phyloP scores from a whole-genome alignment of 1,140 invertebrate species.

The Penaeus japonicus region DNA sequence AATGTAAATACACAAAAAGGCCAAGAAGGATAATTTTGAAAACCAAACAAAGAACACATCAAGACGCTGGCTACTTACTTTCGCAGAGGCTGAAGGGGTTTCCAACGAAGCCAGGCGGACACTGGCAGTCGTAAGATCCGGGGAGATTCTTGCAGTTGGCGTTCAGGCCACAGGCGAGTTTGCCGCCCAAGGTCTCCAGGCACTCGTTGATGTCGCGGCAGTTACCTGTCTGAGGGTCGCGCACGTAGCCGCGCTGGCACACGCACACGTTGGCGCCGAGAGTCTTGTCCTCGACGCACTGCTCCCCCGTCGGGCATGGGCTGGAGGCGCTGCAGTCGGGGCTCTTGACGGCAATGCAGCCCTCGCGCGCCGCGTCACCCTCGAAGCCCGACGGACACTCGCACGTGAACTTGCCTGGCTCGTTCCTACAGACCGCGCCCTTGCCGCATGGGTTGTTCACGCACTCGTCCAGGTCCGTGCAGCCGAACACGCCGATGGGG shows the following conservation, averaged over 20 bases:
- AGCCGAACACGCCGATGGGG: conserved; percentile 77
- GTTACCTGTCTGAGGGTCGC: conserved; percentile 73
- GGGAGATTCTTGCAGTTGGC: conserved; percentile 91
- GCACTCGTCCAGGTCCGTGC: conserved; percentile 89
- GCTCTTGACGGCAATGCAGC: conserved; percentile 73
- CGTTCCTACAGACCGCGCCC: conserved; percentile 87
- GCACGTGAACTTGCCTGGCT: conserved; percentile 84
- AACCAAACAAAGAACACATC: not conserved
- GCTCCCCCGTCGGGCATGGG: conserved; percentile 83
- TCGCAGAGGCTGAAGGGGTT: conserved; percentile 86
- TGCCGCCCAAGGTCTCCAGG: conserved; percentile 73
- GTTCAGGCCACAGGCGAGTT: conserved; percentile 82
- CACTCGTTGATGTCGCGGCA: conserved; percentile 92
- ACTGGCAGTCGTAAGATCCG: conserved; percentile 93
- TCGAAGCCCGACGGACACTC: conserved; percentile 76
- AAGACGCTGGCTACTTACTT: conserved; percentile 56
- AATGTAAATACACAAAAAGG: too few relatives aligned
- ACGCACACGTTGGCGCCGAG: conserved; percentile 82
- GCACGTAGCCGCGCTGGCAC: conserved; percentile 82
- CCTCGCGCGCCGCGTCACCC: conserved; percentile 75
- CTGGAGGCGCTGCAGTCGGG: conserved; percentile 75
- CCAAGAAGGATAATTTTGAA: too few relatives aligned
- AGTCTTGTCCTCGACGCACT: conserved; percentile 80
- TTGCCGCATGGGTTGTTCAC: conserved; percentile 76
- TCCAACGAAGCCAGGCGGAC: conserved; percentile 84